Evolutionary conservation across 2,797 vertebrate genomes (phyloP), one percentile per base, ranked within the genome.

Genomic region (Cynodonichthys magdalenae): DNA sequence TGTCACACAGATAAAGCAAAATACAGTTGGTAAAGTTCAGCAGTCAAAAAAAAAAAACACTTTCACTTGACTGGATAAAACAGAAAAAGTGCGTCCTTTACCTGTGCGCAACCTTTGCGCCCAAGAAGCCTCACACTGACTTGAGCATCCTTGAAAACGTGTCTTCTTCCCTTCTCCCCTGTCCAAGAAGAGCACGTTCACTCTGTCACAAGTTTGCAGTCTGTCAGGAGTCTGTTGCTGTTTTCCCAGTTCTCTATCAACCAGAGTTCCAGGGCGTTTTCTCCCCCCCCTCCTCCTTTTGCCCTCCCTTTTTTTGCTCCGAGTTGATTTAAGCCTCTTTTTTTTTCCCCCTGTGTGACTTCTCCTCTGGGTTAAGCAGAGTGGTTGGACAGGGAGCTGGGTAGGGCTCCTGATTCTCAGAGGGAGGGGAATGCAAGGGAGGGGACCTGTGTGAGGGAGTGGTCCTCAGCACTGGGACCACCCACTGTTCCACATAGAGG

Each of bases 71-170:
- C 7, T 20, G 1, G 47, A 9, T 57, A 34, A 3, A 27, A 49
- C 45, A 36, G 3, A 64, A 69, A 68, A 63, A 5, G 17, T 36
- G 41, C 47, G 44, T 59, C 29, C 36, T 66, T 83, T 92, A 94
- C 94, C 94, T 93, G 82, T 71, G 85, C 83, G 88, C 90, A 88
- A 73, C 56, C 72, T 66, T 60, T 75, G 89, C 89, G 86, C 88
- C 66, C 66, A 69, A 78, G 87, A 87, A 85, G 77, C 75, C 90
- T 92, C 85, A 92, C 79, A 71, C 77, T 77, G 79, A 80, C 90
- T 76, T 86, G 88, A 92, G 93, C 94, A 94, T 94, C 92, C 87
- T 94, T 78, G 78, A 83, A 87, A 88, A 84, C 79, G 52, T 78
- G 81, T 71, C 81, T 75, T 84, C 74, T 79, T 75, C 70, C 62